phyloP scores from a whole-genome alignment of 30 jellyfish, hydroid and myxozoan species.

The Turritopsis dohrnii region DNA sequence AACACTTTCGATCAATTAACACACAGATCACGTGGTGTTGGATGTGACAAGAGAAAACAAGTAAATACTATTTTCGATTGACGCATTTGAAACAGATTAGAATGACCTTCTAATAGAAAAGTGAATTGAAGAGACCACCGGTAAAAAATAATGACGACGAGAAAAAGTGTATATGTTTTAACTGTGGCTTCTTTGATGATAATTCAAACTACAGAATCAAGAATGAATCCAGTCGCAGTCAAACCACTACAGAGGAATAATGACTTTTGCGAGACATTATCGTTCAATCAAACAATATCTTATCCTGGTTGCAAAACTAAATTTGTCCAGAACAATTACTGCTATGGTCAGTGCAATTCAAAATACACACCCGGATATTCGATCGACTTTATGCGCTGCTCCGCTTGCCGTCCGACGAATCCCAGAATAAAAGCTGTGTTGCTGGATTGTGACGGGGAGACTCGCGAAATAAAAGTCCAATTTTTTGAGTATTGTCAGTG shows the following conservation, averaged over 20 bases:
- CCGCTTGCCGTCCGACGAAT: conserved; percentile 20
- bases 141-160: neutral
- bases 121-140: too few species aligned
- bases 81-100: neutral
- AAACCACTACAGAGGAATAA: neutral
- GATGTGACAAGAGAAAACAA: neutral
- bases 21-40: neutral
- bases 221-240: neutral
- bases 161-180: neutral
- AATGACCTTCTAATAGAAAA: neutral
- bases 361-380: conserved; percentile 8
- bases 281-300: neutral
- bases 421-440: neutral
- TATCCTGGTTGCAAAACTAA: conserved; percentile 13
- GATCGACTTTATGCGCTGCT: neutral
- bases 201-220: neutral
- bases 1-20: neutral
- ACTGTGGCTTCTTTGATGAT: neutral
- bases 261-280: conserved; percentile 11
- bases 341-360: conserved; percentile 29
- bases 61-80: neutral
- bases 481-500: conserved; percentile 1
- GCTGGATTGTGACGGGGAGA: neutral
- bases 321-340: neutral
- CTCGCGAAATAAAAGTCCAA: neutral